Conservation (phyloP, 2,113 vertebrate genomes). For the Myiozetetes cayanensis region DNA sequence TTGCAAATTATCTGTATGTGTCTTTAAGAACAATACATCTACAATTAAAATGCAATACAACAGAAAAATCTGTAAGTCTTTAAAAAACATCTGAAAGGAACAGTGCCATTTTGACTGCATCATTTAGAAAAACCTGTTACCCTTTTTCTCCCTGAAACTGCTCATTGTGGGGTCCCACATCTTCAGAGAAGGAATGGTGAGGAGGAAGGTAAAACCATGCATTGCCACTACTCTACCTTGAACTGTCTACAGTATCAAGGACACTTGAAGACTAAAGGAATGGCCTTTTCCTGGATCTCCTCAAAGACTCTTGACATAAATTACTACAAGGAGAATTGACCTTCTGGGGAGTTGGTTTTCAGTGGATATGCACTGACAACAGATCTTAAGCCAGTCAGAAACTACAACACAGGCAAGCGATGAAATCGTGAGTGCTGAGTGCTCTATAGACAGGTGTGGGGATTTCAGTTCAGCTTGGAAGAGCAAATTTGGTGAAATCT, state of each 20-base stretch:
- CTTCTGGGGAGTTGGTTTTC: not conserved
- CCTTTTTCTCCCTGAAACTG: not conserved
- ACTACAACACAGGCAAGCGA: not conserved
- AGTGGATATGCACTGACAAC: not conserved
- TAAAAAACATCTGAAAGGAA: not conserved
- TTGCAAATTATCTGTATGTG: not conserved
- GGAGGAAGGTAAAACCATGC: not conserved
- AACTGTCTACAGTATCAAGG: not conserved
- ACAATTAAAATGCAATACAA: not conserved
- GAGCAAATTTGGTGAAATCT: not conserved
- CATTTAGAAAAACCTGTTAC: not conserved
- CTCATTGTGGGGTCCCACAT: not conserved
- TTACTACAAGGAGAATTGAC: not conserved
- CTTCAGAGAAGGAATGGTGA: not conserved
- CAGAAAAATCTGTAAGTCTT: not conserved
- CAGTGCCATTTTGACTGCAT: rapidly evolving
- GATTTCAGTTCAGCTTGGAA: not conserved
- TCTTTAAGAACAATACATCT: not conserved
- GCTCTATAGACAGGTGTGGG: rapidly evolving
- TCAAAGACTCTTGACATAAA: not conserved
- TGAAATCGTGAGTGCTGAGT: not conserved
- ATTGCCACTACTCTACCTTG: not conserved
- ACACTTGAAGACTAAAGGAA: not conserved
- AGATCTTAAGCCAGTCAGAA: not conserved
- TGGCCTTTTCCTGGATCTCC: not conserved